These are phyloP conservation scores for Uria aalge DNA, from an alignment of 2,113 vertebrate genomes.

Conservation along the genomic window DNA sequence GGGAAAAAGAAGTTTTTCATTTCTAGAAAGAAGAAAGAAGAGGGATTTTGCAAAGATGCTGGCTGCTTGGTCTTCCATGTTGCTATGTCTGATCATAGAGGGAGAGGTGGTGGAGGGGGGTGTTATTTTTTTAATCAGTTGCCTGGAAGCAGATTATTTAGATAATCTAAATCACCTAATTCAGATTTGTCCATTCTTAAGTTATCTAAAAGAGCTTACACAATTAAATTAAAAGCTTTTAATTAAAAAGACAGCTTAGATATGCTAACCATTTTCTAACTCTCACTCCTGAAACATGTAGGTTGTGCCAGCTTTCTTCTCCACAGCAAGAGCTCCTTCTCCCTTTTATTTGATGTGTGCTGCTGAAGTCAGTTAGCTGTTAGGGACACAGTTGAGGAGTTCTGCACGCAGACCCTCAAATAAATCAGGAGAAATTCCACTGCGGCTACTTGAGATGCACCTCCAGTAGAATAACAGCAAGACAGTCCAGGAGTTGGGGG, in stretches of 20 bases:
- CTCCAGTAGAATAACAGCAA: neutral
- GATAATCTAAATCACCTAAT: neutral
- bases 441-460: rapidly evolving
- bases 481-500: neutral
- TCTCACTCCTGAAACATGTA: neutral
- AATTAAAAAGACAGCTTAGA: neutral
- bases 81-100: neutral
- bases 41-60: neutral
- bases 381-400: neutral
- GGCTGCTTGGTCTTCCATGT: neutral
- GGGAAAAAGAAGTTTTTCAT: neutral
- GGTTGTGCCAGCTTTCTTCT: neutral
- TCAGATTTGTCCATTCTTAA: neutral
- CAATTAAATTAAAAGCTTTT: neutral
- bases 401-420: neutral
- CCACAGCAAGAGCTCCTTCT: neutral
- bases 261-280: neutral
- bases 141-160: neutral
- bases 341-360: neutral
- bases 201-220: neutral
- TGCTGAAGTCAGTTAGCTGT: neutral
- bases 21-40: neutral
- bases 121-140: neutral
- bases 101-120: rapidly evolving
- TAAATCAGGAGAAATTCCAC: neutral